Base-by-base conservation (phyloP, 2,113 vertebrate species). In the Sinocyclocheilus rhinocerous region DNA sequence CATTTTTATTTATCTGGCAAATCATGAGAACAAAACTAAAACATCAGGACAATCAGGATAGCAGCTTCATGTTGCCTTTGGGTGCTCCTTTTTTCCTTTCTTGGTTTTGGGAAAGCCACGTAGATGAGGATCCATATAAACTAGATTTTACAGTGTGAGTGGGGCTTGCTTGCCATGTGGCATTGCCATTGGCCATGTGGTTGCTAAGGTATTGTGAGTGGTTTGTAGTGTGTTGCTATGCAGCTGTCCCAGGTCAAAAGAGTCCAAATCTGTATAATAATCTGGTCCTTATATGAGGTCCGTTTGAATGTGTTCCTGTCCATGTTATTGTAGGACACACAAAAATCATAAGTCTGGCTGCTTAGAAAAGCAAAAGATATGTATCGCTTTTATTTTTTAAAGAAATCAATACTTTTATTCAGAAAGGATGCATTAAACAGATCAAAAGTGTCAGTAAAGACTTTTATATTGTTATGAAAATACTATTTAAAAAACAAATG, bases 1-100 rank as follows among this genome's bases (percentile, higher is more conserved):
- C 24, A 18, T 67, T 90, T 89, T 84, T 86, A 59, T 85, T 65
- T 13, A 81, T 80, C 18, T 13, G n/a, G 36, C 65, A 26, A 77
- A 85, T 81, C 48, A 82, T 22, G 26, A 50, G 48, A 86, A 42
- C 76, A 69, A 81, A 55, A 8, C n/a, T 11, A 48, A 45, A 79
- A 55, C 29, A n/a, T 29, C 50, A 24, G 26, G n/a, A 77, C 20
- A 79, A 79, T n/a, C 33, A 6, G 65, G 36, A 4, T 15, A 24
- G 26, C 65, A 36, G 45, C 24, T 50, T n/a, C 45, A 52, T 29
- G 45, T 52, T 33, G 63, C 48, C 16, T 82, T 82, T 70, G 80
- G 13, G 24, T 29, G 59, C 39, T 63, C 22, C 36, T 80, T 8
- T 18, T 61, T 79, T 4, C 4, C 29, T 20, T 61, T 12, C 20